Conservation (phyloP, 1,140 invertebrate species). For the Drosophila equinoxialis region DNA sequence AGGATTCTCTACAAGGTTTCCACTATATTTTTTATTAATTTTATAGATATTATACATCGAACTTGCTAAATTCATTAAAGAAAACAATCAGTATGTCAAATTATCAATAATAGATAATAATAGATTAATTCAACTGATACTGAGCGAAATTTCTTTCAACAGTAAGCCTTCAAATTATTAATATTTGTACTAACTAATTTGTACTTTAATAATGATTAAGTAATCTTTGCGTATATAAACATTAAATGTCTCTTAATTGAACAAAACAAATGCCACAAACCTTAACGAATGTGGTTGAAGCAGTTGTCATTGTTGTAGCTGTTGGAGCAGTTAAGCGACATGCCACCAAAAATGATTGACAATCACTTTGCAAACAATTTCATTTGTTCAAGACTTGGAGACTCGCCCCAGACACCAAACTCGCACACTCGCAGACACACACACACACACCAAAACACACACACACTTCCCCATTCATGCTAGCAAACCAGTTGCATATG, state of each 20-base stretch:
- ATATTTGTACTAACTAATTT: neutral
- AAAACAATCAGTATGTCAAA: too few relatives aligned
- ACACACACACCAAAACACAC: constrained; percentile 22
- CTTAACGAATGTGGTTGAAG: constrained; percentile 44
- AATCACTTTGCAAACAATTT: constrained; percentile 80
- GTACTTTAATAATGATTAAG: neutral
- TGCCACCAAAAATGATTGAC: constrained; percentile 80
- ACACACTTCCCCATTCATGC: constrained; percentile 63
- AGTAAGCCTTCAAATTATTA: neutral
- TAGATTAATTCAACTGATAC: too few relatives aligned
- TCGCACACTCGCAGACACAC: constrained; percentile 28
- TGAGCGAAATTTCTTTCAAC: too few relatives aligned
- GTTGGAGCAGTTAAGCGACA: constrained; percentile 70
- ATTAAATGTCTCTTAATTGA: constrained; percentile 54
- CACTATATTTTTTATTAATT: too few relatives aligned
- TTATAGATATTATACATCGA: too few relatives aligned
- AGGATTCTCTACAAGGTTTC: too few relatives aligned
- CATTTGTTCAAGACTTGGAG: constrained; percentile 47
- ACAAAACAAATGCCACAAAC: constrained; percentile 25
- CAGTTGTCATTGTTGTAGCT: constrained; percentile 59
- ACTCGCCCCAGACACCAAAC: constrained; percentile 45
- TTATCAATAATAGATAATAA: too few relatives aligned
- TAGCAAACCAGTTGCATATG: constrained; percentile 74
- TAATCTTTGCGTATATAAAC: constrained; percentile 15
- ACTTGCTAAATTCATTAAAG: too few relatives aligned